These are phyloP conservation scores for Garra rufa DNA, from an alignment of 2,113 vertebrate genomes.

Conservation along the genomic window DNA sequence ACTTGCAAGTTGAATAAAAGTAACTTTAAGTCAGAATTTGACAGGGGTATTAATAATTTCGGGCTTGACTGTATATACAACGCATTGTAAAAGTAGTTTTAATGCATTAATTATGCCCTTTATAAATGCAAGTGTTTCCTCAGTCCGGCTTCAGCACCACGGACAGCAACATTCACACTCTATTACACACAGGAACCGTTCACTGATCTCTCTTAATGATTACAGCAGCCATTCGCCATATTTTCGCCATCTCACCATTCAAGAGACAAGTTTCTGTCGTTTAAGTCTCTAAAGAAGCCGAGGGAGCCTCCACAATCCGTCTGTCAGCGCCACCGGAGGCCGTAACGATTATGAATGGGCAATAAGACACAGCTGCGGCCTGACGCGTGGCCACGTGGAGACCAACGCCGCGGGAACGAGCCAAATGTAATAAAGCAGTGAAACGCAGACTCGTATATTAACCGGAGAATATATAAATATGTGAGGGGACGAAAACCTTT, in stretches of 20 bases:
- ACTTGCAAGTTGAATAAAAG: no score
- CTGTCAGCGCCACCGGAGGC: constrained; percentile 33
- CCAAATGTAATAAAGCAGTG: constrained; percentile 1
- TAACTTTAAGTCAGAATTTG: no score
- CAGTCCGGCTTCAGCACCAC: constrained; percentile 23
- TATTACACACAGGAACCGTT: neutral
- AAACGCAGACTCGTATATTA: constrained; percentile 2
- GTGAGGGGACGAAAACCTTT: neutral
- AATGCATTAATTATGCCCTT: neutral
- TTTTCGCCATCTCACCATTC: neutral
- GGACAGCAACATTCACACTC: constrained; percentile 27
- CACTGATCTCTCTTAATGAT: neutral
- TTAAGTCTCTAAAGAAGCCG: constrained; percentile 23
- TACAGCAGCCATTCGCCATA: neutral
- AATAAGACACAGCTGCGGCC: constrained; percentile 38
- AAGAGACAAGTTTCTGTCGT: constrained; percentile 9
- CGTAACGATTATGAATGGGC: constrained; percentile 42
- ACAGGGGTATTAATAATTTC: no score
- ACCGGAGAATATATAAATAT: neutral
- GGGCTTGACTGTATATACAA: no score
- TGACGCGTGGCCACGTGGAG: constrained; percentile 4
- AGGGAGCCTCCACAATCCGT: neutral
- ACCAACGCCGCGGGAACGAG: neutral
- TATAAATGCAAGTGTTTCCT: neutral
- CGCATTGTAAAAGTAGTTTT: neutral